Percentiles rank a stretch among this genome's conserved stretches.
Evolutionary conservation across 2,888 invertebrate genomes (phyloP).

Genomic region (Drosophila pullipes): DNA sequence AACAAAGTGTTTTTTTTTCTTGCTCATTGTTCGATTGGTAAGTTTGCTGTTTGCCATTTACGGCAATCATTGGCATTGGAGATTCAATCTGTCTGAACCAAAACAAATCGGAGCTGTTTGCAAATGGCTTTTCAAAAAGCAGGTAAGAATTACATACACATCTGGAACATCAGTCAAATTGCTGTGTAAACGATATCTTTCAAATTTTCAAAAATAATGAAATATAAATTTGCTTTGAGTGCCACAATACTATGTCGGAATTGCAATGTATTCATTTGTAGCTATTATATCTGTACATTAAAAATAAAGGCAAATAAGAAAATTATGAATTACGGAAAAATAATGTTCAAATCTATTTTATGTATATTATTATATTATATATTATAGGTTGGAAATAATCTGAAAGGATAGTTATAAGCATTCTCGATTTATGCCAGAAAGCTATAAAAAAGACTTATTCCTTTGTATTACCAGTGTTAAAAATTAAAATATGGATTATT

Average conservation of each 20-base stretch:
- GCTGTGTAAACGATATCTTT: not conserved
- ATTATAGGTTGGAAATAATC: not conserved
- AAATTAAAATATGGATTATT: not conserved
- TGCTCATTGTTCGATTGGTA: not conserved
- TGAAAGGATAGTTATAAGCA: not conserved
- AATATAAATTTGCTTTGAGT: no score
- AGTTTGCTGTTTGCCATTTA: not conserved
- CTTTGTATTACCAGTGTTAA: not conserved
- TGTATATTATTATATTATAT: not conserved
- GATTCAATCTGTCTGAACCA: constrained; percentile 4
- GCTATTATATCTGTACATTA: not conserved
- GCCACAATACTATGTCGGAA: no score
- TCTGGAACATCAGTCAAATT: not conserved
- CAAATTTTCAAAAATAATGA: not conserved
- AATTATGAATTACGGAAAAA: not conserved
- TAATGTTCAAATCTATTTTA: not conserved
- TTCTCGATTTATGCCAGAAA: not conserved
- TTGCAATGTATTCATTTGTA: not conserved
- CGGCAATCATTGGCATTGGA: constrained; percentile 22
- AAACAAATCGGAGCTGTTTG: not conserved
- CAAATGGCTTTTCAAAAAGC: constrained; percentile 3
- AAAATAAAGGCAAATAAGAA: not conserved
- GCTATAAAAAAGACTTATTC: not conserved
- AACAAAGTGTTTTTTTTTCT: not conserved
- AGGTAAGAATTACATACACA: not conserved